phyloP scores from a whole-genome alignment of 2,888 invertebrate genomes.

The Malthinus seriepunctatus region DNA sequence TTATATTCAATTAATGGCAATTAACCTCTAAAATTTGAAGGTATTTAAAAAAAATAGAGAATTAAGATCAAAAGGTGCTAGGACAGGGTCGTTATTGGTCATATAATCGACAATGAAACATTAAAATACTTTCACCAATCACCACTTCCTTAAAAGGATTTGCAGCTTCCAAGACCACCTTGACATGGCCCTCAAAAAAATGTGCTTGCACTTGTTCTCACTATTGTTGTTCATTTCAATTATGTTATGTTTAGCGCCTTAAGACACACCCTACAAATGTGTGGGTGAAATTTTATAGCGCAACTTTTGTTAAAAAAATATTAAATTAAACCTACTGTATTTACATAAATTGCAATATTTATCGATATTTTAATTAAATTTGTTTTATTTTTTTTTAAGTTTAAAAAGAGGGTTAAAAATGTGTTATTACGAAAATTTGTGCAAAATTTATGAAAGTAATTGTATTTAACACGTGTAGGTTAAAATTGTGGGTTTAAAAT shows the following conservation, averaged over 20 bases:
- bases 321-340: slow-evolving; percentile 1
- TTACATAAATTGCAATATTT: background rate
- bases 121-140: slow-evolving; percentile 41
- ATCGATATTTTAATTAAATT: slow-evolving; percentile 1
- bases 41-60: background rate
- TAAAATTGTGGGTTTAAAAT: too few species aligned
- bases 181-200: slow-evolving; percentile 38
- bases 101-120: slow-evolving; percentile 7
- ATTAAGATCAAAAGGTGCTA: slow-evolving; percentile 14
- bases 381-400: background rate
- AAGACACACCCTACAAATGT: slow-evolving; percentile 11
- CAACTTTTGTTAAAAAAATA: slow-evolving; percentile 9
- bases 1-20: too few species aligned
- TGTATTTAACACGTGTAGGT: too few species aligned
- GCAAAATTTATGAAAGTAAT: background rate
- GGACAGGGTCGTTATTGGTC: slow-evolving; percentile 9
- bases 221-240: slow-evolving; percentile 15
- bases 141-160: slow-evolving; percentile 44
- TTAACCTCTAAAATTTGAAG: too few species aligned
- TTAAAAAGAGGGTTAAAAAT: too few species aligned
- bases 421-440: background rate
- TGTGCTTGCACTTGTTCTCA: slow-evolving; percentile 28
- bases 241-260: slow-evolving; percentile 19
- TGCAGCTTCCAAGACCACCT: slow-evolving; percentile 41
- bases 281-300: slow-evolving; percentile 22